These are phyloP conservation scores for Melanotaenia nigrans DNA, from an alignment of 2,797 vertebrate species.

Conservation along the genomic window DNA sequence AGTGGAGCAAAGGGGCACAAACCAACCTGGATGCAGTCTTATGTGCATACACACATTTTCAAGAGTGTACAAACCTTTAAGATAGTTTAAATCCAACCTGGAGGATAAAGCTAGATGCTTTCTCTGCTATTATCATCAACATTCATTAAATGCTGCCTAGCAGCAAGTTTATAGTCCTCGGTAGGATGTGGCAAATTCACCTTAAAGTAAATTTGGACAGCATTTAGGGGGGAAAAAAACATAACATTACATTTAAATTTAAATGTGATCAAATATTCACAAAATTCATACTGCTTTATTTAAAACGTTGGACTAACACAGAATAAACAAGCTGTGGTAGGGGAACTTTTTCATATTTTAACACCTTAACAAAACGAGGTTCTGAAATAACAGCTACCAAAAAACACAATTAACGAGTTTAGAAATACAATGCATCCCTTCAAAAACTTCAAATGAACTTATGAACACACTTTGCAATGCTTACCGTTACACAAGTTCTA, in stretches of 20 bases:
- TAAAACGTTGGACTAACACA: not conserved
- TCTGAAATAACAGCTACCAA: not conserved
- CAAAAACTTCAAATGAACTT: not conserved
- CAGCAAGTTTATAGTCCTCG: not conserved
- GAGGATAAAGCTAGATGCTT: not conserved
- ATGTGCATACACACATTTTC: conserved; percentile 48
- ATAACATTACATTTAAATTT: conserved; percentile 1
- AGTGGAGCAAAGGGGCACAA: conserved; percentile 70
- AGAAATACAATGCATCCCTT: not conserved
- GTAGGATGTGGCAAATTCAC: not conserved
- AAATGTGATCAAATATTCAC: conserved; percentile 2
- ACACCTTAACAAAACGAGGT: not conserved
- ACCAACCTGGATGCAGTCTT: conserved; percentile 55
- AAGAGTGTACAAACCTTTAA: conserved; percentile 38
- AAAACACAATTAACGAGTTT: not conserved
- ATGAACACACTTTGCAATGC: not conserved
- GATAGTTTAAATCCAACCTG: not conserved
- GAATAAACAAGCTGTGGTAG: not conserved
- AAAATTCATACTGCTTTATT: conserved; percentile 11
- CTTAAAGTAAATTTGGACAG: not conserved
- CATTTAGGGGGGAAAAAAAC: not conserved
- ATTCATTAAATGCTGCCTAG: not conserved
- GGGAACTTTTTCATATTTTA: not conserved
- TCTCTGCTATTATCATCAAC: not conserved
- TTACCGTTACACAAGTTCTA: not conserved